These are phyloP conservation scores for Perognathus longimembris DNA, from an alignment of 2,113 vertebrate species.

Conservation along the genomic window DNA sequence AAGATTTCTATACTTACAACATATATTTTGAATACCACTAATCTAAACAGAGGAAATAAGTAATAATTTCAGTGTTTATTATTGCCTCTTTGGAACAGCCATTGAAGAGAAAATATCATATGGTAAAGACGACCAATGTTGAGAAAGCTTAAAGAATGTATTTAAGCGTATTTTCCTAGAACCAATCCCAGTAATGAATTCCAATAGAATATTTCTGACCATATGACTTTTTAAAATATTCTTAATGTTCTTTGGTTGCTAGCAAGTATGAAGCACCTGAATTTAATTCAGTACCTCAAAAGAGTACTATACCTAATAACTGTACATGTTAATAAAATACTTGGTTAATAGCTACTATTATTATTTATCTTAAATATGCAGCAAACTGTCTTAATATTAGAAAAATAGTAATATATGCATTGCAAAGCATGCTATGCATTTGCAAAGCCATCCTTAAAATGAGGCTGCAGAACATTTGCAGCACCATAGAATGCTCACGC, in stretches of 20 bases:
- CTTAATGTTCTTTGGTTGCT: too few species aligned
- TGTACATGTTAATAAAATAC: background rate
- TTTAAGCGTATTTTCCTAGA: background rate
- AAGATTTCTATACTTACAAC: constrained; percentile 67
- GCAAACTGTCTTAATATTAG: background rate
- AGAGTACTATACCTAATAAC: too few species aligned
- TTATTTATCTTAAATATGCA: background rate
- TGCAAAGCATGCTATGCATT: background rate
- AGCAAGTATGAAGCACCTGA: background rate
- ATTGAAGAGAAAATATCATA: background rate
- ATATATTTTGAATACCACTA: constrained; percentile 73
- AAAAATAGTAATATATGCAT: background rate
- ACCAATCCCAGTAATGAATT: background rate
- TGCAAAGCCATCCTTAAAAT: background rate
- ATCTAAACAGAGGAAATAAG: constrained; percentile 66
- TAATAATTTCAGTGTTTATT: constrained; percentile 45
- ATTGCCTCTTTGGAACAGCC: background rate
- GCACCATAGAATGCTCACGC: rapidly evolving
- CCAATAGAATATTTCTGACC: constrained; percentile 34
- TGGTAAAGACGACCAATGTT: background rate
- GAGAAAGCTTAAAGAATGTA: constrained; percentile 20
- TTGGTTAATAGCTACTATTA: background rate
- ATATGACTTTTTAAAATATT: background rate
- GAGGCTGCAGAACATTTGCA: background rate
- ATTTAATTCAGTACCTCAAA: too few species aligned